A percentile compares a stretch with the other conserved stretches of the same genome.
Conservation (phyloP, 2,888 invertebrate genomes). For the Cylindroiulus punctatus region DNA sequence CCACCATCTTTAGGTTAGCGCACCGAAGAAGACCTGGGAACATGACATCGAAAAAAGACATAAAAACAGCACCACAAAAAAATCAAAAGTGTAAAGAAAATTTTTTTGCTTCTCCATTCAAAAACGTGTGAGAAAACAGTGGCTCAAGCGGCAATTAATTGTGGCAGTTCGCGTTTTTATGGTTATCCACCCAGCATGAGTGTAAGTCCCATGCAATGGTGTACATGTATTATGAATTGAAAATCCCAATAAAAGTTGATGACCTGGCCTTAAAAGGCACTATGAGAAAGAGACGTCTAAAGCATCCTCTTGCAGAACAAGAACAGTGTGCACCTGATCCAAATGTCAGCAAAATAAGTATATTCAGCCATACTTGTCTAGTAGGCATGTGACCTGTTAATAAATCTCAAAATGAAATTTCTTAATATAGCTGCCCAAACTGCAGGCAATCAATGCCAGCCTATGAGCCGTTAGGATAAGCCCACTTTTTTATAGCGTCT, state of each 20-base stretch:
- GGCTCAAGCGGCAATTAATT: neutral
- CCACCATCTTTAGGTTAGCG: conserved; percentile 13
- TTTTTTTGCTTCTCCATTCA: neutral
- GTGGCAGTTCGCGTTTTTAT: neutral
- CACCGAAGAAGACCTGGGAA: conserved; percentile 41
- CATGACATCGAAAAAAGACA: neutral
- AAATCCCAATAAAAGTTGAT: neutral
- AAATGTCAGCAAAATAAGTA: too few relatives aligned
- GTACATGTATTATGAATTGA: neutral
- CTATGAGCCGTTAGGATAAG: too few relatives aligned
- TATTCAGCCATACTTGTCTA: too few relatives aligned
- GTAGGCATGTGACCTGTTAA: too few relatives aligned
- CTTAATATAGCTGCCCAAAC: too few relatives aligned
- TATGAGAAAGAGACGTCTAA: neutral
- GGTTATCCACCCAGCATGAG: neutral
- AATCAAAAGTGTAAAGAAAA: neutral
- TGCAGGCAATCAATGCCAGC: too few relatives aligned
- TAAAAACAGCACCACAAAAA: neutral
- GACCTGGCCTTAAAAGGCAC: neutral
- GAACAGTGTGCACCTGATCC: too few relatives aligned
- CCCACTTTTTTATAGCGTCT: too few relatives aligned
- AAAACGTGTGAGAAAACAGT: neutral
- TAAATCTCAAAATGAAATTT: too few relatives aligned
- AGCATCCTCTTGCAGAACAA: neutral
- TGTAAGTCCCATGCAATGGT: neutral